Conservation (phyloP, 92 coral and sea anemone species). For the Meandrina meandrites region DNA sequence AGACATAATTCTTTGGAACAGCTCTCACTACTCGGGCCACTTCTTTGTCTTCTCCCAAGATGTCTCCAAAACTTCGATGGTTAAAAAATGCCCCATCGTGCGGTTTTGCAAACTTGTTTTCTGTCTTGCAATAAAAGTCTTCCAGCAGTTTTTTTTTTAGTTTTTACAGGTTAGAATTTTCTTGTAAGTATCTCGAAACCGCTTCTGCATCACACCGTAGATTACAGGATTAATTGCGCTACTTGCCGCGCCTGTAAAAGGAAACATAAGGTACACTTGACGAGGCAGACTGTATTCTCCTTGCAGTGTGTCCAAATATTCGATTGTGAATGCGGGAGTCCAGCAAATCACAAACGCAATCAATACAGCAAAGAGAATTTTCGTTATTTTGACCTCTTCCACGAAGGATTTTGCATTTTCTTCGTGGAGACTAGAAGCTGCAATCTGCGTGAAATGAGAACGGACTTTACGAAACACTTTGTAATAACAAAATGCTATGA, state of each 20-base stretch:
- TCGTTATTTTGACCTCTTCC: conserved; percentile 21
- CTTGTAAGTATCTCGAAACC: conserved; percentile 15
- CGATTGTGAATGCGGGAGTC: not conserved
- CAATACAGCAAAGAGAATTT: conserved; percentile 1
- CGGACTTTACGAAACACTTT: conserved; percentile 25
- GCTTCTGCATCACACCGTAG: conserved; percentile 4
- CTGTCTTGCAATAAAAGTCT: not conserved
- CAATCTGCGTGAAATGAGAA: conserved; percentile 3
- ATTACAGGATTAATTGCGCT: conserved; percentile 17
- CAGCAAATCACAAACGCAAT: conserved; percentile 5
- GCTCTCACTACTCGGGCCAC: not conserved
- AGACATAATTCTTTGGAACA: not conserved
- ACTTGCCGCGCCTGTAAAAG: conserved; percentile 9
- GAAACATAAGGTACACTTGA: conserved; percentile 11
- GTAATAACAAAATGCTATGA: conserved; percentile 9
- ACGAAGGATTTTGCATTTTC: not conserved
- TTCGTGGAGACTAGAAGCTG: not conserved
- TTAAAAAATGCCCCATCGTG: not conserved
- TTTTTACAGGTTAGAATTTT: not conserved
- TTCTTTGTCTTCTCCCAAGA: not conserved
- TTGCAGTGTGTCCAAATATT: not conserved
- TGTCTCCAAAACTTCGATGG: not conserved
- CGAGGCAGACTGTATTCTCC: conserved; percentile 22
- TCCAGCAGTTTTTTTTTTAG: not conserved
- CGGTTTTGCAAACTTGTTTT: too few species aligned